Evolutionary conservation across 1,140 invertebrate species (phyloP), one percentile per base, ranked within the genome.

Genomic region (Euura saliciscinereae): DNA sequence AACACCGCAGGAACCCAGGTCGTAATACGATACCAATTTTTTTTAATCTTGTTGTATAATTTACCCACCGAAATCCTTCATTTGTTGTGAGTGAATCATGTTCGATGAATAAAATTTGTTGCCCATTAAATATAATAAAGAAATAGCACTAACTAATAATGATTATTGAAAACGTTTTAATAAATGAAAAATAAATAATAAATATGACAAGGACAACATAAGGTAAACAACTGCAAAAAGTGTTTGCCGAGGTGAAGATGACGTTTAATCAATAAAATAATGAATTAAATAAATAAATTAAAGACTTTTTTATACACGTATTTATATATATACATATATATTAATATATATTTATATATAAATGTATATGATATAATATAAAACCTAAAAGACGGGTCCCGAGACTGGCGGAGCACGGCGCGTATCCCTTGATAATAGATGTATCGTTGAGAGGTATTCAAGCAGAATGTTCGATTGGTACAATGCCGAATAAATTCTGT

Each of bases 221-320:
- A 81, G 79, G 79, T 80, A 78, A 81, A 79, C 75, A 75, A 79
- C 81, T 74, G 80, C 86, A 78, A 82, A 80, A 80, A 74, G 68
- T 76, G 73, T 71, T 82, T 84, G 77, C 79, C 82, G 73, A 83
- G 80, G 78, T 84, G 83, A 77, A 80, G 82, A 82, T 85, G 82
- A 81, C 76, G 78, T 86, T 86, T 86, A 86, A 86, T 86, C 80
- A 86, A 86, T 86, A 86, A 86, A 86, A 86, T 85, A 86, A 85
- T 85, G 79, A 86, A 85, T 86, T 86, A 86, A 86, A 86, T 86
- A 86, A 86, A 86, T 86, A 86, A 86, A 86, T 86, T 86, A 86
- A 84, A n/a, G 10, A 11, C 5, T 59, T 59, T 59, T 59, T 51
- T 51, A 7, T 51, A 51, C 5, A 11, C 13, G 8, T 59, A 11